Conservation (phyloP, 2,797 vertebrate genomes). For the Pithecia hirsuta region DNA sequence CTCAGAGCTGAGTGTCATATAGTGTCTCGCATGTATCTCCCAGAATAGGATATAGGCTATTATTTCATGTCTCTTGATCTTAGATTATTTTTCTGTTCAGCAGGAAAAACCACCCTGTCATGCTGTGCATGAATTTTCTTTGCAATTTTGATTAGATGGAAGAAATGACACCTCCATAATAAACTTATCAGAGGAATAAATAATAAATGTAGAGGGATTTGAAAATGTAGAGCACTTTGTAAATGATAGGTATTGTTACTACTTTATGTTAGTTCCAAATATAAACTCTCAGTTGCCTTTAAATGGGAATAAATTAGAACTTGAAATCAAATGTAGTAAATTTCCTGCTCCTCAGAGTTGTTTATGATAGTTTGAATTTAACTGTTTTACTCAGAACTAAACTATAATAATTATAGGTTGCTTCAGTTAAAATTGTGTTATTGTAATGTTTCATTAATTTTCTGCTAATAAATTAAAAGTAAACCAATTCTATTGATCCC, state of each 20-base stretch:
- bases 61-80: background rate
- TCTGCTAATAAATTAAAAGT: conserved; percentile 6
- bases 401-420: background rate
- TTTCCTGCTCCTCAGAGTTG: background rate
- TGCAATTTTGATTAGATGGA: background rate
- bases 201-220: background rate
- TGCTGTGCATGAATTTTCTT: background rate
- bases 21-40: background rate
- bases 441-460: background rate
- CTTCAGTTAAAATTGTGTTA: background rate
- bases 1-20: background rate
- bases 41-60: background rate
- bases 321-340: background rate
- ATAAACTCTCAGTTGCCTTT: conserved; percentile 1
- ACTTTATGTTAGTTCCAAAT: background rate
- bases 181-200: conserved; percentile 16
- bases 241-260: background rate
- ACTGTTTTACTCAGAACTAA: conserved; percentile 25
- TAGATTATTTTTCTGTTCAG: background rate
- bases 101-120: background rate
- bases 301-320: conserved; percentile 10
- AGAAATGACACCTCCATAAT: background rate
- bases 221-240: conserved; percentile 3
- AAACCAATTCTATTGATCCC: background rate
- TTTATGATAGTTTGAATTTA: conserved; percentile 39